These are phyloP conservation scores for Salvelinus fontinalis DNA, from an alignment of 2,113 vertebrate species.

Conservation along the genomic window DNA sequence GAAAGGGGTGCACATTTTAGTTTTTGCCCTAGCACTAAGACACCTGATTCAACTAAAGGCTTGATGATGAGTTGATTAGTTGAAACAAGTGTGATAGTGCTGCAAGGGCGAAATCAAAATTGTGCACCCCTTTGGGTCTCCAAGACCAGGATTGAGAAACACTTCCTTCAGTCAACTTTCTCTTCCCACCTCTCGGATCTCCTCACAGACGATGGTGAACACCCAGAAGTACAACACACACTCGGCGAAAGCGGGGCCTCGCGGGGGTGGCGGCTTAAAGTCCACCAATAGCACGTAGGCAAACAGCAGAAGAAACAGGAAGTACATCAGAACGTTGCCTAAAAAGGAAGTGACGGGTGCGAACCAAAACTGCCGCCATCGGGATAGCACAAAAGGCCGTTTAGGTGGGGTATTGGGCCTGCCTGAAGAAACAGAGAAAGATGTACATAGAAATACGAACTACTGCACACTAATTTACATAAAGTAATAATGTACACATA, in stretches of 20 bases:
- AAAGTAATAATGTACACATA: neutral
- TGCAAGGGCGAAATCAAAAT: too few species aligned
- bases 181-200: conserved; percentile 78
- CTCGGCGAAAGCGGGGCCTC: conserved; percentile 68
- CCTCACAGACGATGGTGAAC: conserved; percentile 87
- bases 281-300: conserved; percentile 83
- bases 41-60: too few species aligned
- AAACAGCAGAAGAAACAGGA: conserved; percentile 86
- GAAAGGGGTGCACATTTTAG: too few species aligned
- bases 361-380: conserved; percentile 87
- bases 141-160: too few species aligned
- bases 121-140: too few species aligned
- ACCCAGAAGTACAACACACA: conserved; percentile 86
- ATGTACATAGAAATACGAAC: too few species aligned
- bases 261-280: conserved; percentile 62
- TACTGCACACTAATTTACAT: too few species aligned
- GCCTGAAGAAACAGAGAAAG: conserved; percentile 25
- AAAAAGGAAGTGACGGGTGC: conserved; percentile 85
- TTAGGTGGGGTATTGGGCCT: conserved; percentile 15
- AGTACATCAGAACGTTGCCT: conserved; percentile 88
- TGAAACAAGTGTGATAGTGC: too few species aligned
- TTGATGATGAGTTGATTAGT: too few species aligned
- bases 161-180: too few species aligned
- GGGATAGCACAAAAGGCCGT: conserved; percentile 61
- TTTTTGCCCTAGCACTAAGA: too few species aligned